Evolutionary conservation across 2,797 vertebrate species (phyloP).

Genomic region (Moxostoma hubbsi): DNA sequence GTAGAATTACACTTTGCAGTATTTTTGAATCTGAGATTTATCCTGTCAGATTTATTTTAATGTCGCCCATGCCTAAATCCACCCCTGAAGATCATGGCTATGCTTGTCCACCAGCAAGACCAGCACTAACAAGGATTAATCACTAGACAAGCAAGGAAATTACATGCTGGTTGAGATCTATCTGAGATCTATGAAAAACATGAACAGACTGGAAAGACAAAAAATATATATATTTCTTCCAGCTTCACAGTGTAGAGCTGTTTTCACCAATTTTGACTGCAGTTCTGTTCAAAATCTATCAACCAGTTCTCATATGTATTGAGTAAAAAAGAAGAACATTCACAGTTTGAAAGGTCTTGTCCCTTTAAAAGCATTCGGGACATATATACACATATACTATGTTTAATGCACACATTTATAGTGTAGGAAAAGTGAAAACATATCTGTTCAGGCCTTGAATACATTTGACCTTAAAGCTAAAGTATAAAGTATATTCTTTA

Average conservation of each 20-base stretch:
- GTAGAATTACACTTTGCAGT: too few relatives aligned
- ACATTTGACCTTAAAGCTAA: constrained; percentile 65
- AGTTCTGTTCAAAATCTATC: constrained; percentile 60
- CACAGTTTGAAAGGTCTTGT: constrained; percentile 44
- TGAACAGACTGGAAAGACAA: not conserved
- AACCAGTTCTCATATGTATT: constrained; percentile 53
- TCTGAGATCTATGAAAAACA: too few relatives aligned
- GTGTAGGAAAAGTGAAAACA: constrained; percentile 53
- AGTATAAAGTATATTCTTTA: constrained; percentile 63
- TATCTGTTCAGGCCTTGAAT: constrained; percentile 66
- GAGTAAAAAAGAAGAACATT: constrained; percentile 53
- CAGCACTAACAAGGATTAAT: too few relatives aligned
- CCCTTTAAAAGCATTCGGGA: constrained; percentile 67
- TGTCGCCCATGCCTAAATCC: too few relatives aligned
- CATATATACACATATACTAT: constrained; percentile 61
- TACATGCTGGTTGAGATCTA: too few relatives aligned
- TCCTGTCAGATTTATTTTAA: too few relatives aligned
- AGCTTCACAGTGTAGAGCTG: not conserved
- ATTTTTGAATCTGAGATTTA: too few relatives aligned
- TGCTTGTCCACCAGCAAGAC: too few relatives aligned
- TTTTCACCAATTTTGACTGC: not conserved
- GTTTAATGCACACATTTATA: constrained; percentile 62
- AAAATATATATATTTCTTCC: too few relatives aligned
- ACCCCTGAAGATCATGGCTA: too few relatives aligned
- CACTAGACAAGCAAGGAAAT: too few relatives aligned